These are phyloP conservation scores for Eubucco bourcierii DNA, from an alignment of 2,113 vertebrate genomes.

Conservation along the genomic window DNA sequence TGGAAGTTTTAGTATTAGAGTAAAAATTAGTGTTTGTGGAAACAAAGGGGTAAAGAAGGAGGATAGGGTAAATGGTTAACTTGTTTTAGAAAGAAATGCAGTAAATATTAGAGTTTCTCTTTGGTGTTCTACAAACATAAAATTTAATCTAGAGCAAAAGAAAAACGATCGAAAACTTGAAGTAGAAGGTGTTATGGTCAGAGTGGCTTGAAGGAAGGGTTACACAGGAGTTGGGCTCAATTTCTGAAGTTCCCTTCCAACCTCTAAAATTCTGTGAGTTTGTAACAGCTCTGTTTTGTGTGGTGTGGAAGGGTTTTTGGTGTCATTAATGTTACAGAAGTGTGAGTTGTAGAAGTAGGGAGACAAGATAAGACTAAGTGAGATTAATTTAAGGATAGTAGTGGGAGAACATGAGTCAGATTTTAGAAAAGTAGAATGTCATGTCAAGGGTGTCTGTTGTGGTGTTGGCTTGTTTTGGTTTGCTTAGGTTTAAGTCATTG, in stretches of 20 bases:
- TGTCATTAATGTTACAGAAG: background rate
- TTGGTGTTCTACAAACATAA: no score
- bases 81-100: background rate
- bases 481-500: background rate
- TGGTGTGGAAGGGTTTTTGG: background rate
- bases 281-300: background rate
- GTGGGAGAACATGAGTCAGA: background rate
- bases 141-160: background rate
- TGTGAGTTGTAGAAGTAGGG: background rate
- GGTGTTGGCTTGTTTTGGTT: background rate
- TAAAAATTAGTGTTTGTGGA: background rate
- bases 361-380: background rate
- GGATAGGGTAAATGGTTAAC: background rate
- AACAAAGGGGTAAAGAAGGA: background rate
- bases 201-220: background rate
- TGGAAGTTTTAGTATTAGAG: conserved; percentile 11
- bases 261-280: no score
- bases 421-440: background rate
- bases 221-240: background rate
- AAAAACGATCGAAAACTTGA: background rate
- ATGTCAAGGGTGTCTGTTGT: background rate
- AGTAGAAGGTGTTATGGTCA: background rate
- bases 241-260: no score
- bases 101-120: no score
- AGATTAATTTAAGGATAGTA: background rate